Evolutionary conservation across 1,140 invertebrate species (phyloP).

Genomic region (Lordiphosa collinella): DNA sequence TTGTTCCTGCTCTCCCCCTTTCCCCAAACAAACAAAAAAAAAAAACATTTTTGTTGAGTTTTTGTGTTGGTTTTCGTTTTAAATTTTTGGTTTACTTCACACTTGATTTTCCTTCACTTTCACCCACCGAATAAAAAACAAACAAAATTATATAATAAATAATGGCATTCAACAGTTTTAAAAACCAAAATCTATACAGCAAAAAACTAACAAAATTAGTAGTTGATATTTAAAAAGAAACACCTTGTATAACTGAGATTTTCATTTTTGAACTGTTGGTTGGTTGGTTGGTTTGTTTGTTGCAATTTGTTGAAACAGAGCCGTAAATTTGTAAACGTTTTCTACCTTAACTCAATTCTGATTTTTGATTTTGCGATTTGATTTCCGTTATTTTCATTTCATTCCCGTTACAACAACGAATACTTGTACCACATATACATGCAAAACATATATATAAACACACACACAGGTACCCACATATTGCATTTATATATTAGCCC

Average conservation of each 20-base stretch:
- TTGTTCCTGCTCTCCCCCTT: constrained; percentile 49
- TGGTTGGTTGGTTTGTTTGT: constrained; percentile 39
- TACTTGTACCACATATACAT: too few relatives aligned
- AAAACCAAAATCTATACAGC: constrained; percentile 27
- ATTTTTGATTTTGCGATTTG: neutral
- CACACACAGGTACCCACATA: too few relatives aligned
- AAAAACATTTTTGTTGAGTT: constrained; percentile 28
- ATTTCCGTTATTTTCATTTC: neutral
- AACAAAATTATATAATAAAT: constrained; percentile 30
- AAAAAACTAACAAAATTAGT: constrained; percentile 32
- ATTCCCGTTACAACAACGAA: too few relatives aligned
- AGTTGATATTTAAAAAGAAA: constrained; percentile 22
- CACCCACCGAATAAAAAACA: constrained; percentile 27
- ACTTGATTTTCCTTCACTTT: constrained; percentile 47
- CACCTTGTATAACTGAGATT: constrained; percentile 30
- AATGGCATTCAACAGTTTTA: constrained; percentile 43
- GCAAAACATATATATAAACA: too few relatives aligned
- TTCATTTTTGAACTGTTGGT: constrained; percentile 47
- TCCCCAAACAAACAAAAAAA: constrained; percentile 11
- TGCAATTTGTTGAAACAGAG: constrained; percentile 24
- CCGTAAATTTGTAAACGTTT: constrained; percentile 33
- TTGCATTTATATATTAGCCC: too few relatives aligned
- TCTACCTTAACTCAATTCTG: too few relatives aligned
- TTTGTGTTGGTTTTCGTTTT: constrained; percentile 34
- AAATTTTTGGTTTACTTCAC: constrained; percentile 44